Evolutionary conservation across 1,140 invertebrate species (phyloP).

Genomic region (Heliothis subflexa): DNA sequence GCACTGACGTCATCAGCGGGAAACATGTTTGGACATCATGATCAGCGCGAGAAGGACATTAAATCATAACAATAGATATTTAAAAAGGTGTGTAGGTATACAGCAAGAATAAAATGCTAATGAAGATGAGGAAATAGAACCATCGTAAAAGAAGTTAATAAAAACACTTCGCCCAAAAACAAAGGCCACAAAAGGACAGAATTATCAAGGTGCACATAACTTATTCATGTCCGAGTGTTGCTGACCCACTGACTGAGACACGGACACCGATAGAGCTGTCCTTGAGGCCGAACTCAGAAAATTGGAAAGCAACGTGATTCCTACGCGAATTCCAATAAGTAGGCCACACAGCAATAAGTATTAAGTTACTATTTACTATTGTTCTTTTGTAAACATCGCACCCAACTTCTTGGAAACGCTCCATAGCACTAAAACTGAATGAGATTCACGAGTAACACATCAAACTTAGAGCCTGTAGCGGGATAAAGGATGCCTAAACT

Average conservation of each 20-base stretch:
- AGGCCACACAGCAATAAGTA: conserved; percentile 33
- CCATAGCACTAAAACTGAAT: conserved; percentile 37
- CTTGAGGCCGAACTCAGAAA: conserved; percentile 36
- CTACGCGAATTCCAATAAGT: conserved; percentile 41
- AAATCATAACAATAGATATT: background rate
- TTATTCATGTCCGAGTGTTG: conserved; percentile 33
- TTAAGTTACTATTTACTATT: conserved; percentile 46
- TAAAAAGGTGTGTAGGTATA: conserved; percentile 5
- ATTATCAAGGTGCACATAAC: conserved; percentile 26
- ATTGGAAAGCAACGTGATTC: conserved; percentile 40
- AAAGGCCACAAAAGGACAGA: conserved; percentile 6
- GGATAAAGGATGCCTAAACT: conserved; percentile 32
- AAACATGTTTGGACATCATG: conserved; percentile 24
- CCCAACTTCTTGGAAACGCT: conserved; percentile 24
- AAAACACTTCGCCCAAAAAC: background rate
- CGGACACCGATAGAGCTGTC: conserved; percentile 30
- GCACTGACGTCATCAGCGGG: conserved; percentile 34
- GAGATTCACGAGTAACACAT: conserved; percentile 1
- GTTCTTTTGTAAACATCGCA: conserved; percentile 44
- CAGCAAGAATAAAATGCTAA: background rate
- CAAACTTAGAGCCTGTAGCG: conserved; percentile 10
- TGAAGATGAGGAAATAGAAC: background rate
- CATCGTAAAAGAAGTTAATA: background rate
- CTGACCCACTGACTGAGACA: conserved; percentile 26
- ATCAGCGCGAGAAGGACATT: background rate